Evolutionary conservation across 2,113 vertebrate genomes (phyloP).

Genomic region (Spizaetus ornatus): DNA sequence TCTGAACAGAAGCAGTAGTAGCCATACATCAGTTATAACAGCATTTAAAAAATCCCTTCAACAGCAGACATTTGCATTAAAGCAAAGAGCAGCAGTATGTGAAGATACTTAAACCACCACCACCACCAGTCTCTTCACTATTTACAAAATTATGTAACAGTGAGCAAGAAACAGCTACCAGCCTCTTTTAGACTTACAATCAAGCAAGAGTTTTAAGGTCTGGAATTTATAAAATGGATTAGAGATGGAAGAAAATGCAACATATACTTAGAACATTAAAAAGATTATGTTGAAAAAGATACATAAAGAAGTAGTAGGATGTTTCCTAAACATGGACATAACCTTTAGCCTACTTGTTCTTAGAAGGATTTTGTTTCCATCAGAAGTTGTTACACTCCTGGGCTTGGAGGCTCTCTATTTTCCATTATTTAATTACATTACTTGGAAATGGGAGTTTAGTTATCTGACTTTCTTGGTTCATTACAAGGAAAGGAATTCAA

Average conservation of each 20-base stretch:
- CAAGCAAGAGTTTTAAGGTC: neutral
- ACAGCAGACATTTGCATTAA: neutral
- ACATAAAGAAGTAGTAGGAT: neutral
- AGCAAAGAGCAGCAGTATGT: neutral
- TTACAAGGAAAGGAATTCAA: neutral
- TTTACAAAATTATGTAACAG: neutral
- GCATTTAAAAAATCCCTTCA: neutral
- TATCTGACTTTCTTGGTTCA: neutral
- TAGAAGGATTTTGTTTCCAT: neutral
- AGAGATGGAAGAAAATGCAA: neutral
- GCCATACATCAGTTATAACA: neutral
- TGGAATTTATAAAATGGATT: neutral
- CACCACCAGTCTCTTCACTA: neutral
- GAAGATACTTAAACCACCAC: neutral
- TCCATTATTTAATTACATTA: neutral
- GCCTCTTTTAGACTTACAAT: neutral
- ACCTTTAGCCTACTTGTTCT: neutral
- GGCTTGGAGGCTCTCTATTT: neutral
- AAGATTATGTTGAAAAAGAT: neutral
- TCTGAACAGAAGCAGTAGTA: neutral
- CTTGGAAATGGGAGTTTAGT: neutral
- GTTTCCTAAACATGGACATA: neutral
- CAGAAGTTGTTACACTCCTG: neutral
- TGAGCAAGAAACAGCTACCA: neutral
- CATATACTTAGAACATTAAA: neutral